Conservation (phyloP, 2,888 invertebrate species). For the Athalia rosae region DNA sequence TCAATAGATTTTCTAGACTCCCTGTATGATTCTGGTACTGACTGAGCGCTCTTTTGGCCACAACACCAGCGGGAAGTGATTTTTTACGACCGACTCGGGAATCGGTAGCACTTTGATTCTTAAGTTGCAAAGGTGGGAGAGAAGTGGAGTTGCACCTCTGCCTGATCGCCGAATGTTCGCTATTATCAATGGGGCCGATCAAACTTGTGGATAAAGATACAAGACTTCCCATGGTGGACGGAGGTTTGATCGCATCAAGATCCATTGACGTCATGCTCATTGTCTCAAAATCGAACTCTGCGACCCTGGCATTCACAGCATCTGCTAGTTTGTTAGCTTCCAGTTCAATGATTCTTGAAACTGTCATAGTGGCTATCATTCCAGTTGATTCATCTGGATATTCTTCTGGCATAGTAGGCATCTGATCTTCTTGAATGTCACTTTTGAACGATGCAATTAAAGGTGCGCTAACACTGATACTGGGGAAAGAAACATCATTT, state of each 20-base stretch:
- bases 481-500: slow-evolving; percentile 88
- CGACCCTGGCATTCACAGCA: slow-evolving; percentile 74
- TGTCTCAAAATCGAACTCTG: slow-evolving; percentile 77
- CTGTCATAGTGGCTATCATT: slow-evolving; percentile 78
- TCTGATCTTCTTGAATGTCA: slow-evolving; percentile 71
- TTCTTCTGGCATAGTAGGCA: slow-evolving; percentile 51
- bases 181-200: slow-evolving; percentile 58
- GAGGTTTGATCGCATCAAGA: slow-evolving; percentile 85
- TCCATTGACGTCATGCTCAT: slow-evolving; percentile 80
- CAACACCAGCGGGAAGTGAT: slow-evolving; percentile 81
- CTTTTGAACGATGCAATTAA: slow-evolving; percentile 82
- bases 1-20: slow-evolving; percentile 80
- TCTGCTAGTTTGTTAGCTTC: slow-evolving; percentile 84
- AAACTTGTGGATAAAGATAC: slow-evolving; percentile 76
- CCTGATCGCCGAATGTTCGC: slow-evolving; percentile 51
- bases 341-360: slow-evolving; percentile 83
- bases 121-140: slow-evolving; percentile 57
- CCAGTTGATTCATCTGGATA: slow-evolving; percentile 56
- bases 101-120: slow-evolving; percentile 50
- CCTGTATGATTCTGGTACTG: slow-evolving; percentile 75
- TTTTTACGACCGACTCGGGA: slow-evolving; percentile 76
- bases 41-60: slow-evolving; percentile 83
- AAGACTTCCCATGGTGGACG: slow-evolving; percentile 84
- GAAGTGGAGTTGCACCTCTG: slow-evolving; percentile 63
- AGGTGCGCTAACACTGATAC: slow-evolving; percentile 85